Evolutionary conservation across 2,888 invertebrate species (phyloP).

Genomic region (Trissonchulus latispiculum): DNA sequence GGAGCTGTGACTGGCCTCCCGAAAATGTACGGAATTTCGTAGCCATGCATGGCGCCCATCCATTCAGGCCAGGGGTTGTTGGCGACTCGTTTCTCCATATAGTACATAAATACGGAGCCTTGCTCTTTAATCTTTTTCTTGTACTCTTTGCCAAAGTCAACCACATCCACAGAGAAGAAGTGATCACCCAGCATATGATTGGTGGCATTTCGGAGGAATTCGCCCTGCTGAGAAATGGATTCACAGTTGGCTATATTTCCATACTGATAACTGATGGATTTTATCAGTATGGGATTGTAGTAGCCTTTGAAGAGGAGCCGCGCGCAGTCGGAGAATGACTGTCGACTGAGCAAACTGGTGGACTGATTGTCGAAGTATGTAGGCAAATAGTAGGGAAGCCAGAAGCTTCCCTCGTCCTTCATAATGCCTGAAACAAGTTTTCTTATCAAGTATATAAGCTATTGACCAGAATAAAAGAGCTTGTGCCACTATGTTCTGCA

Average conservation of each 20-base stretch:
- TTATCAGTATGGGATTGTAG: neutral
- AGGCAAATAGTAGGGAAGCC: constrained; percentile 40
- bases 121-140: too few relatives aligned
- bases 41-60: constrained; percentile 99
- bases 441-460: too few relatives aligned
- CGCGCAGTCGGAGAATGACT: neutral
- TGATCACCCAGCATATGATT: neutral
- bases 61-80: constrained; percentile 87
- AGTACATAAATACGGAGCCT: constrained; percentile 52
- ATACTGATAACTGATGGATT: neutral
- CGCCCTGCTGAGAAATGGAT: neutral
- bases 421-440: neutral
- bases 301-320: neutral
- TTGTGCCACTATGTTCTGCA: too few relatives aligned
- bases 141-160: neutral
- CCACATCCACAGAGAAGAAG: neutral
- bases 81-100: constrained; percentile 72
- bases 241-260: neutral
- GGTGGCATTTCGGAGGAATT: neutral
- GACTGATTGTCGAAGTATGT: constrained; percentile 24
- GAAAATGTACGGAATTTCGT: constrained; percentile 94
- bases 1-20: constrained; percentile 85
- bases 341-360: neutral
- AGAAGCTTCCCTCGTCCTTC: constrained; percentile 64
- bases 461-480: too few relatives aligned